Percentiles rank a stretch among this genome's conserved stretches.
Conservation (phyloP, 2,113 vertebrate genomes). For the Epinephelus cyanopodus region DNA sequence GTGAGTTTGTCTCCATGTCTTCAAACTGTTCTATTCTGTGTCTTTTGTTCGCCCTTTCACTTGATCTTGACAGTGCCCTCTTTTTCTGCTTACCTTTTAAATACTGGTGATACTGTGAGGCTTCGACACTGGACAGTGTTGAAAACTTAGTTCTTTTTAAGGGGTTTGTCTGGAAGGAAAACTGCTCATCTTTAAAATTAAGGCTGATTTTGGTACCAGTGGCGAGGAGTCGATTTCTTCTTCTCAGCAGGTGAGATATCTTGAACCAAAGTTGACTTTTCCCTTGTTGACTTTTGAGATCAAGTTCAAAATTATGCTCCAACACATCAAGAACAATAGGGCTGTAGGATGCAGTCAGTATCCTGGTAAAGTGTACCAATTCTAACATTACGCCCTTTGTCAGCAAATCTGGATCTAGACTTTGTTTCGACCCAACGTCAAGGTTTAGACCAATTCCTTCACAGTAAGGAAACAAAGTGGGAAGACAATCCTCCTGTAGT, state of each 20-base stretch:
- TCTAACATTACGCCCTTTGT: conserved; percentile 43
- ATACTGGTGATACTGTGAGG: neutral
- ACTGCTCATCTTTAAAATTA: neutral
- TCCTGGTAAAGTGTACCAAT: conserved; percentile 14
- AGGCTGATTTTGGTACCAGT: neutral
- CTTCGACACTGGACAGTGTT: neutral
- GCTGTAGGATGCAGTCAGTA: conserved; percentile 19
- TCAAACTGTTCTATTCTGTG: neutral
- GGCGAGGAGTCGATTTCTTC: neutral
- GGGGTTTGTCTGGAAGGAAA: conserved; percentile 18
- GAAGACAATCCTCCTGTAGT: conserved; percentile 4
- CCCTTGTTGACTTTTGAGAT: conserved; percentile 11
- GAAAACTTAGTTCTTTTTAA: neutral
- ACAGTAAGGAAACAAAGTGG: conserved; percentile 21
- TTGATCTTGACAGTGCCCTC: neutral
- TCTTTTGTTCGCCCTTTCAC: neutral
- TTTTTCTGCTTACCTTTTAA: conserved; percentile 9
- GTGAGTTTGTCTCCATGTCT: neutral
- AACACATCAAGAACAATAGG: conserved; percentile 30
- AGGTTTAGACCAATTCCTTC: conserved; percentile 47
- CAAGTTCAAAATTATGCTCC: conserved; percentile 48
- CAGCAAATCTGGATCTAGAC: conserved; percentile 35
- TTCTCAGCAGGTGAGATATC: neutral
- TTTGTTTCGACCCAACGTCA: conserved; percentile 29
- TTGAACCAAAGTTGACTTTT: conserved; percentile 12